Percentiles rank a stretch among this genome's conserved stretches.
Conservation (phyloP, 2,797 vertebrate genomes). For the Oryzias dopingdopingensis region DNA sequence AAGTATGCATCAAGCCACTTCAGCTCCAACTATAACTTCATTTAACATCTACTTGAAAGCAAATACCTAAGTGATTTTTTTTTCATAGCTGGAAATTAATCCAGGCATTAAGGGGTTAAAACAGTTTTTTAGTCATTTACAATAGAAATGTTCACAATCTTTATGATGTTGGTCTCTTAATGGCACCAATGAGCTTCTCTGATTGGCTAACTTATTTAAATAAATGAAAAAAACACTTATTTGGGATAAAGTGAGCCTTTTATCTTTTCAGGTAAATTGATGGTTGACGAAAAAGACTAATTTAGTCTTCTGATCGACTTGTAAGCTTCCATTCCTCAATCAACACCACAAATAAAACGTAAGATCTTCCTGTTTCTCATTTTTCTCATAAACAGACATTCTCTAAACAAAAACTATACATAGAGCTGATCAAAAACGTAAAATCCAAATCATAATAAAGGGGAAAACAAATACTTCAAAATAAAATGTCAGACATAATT, state of each 20-base stretch:
- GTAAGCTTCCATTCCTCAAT: slow-evolving; percentile 2
- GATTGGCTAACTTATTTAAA: too few relatives aligned
- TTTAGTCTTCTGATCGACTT: not conserved
- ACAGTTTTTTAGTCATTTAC: too few relatives aligned
- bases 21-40: too few relatives aligned
- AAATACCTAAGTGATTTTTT: too few relatives aligned
- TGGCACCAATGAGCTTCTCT: too few relatives aligned
- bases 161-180: too few relatives aligned
- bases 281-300: not conserved
- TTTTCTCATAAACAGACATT: slow-evolving; percentile 12
- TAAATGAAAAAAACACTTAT: too few relatives aligned
- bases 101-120: too few relatives aligned
- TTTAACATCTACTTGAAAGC: too few relatives aligned
- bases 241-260: not conserved
- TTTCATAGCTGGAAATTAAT: too few relatives aligned
- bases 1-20: too few relatives aligned
- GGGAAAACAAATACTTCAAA: slow-evolving; percentile 6
- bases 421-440: slow-evolving; percentile 8
- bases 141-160: too few relatives aligned
- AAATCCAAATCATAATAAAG: slow-evolving; percentile 17
- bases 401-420: slow-evolving; percentile 13
- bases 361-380: slow-evolving; percentile 4
- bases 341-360: slow-evolving; percentile 11
- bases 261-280: not conserved
- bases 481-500: slow-evolving; percentile 29